These are phyloP conservation scores for Nyctalus aviator DNA, from an alignment of 2,797 vertebrate genomes.

Conservation along the genomic window DNA sequence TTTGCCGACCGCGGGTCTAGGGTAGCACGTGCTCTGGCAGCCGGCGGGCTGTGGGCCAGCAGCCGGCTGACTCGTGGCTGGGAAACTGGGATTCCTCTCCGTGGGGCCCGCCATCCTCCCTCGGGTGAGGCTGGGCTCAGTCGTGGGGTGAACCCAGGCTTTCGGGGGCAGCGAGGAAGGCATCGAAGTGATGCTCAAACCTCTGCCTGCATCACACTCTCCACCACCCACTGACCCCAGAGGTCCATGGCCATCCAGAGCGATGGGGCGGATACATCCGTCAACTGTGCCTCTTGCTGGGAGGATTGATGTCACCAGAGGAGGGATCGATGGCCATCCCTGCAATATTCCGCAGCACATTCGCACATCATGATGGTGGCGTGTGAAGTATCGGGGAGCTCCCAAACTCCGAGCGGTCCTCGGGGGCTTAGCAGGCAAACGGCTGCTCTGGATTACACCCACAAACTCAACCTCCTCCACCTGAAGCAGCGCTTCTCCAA, in stretches of 20 bases:
- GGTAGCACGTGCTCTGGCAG: rapidly evolving
- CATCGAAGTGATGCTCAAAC: not conserved
- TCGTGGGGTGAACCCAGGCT: not conserved
- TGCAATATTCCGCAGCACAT: not conserved
- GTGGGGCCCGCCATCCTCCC: not conserved
- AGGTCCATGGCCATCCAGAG: not conserved
- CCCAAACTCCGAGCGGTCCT: rapidly evolving
- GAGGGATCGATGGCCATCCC: not conserved
- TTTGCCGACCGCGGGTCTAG: too few relatives aligned
- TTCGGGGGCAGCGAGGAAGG: not conserved
- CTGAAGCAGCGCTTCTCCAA: not conserved
- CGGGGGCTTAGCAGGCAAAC: rapidly evolving
- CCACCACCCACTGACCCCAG: not conserved
- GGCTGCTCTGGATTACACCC: not conserved
- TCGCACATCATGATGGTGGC: rapidly evolving
- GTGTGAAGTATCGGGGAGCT: rapidly evolving
- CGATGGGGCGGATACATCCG: not conserved
- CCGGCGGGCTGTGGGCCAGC: not conserved
- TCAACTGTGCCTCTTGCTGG: not conserved
- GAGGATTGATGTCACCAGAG: too few relatives aligned
- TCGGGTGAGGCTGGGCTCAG: not conserved
- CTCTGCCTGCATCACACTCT: not conserved
- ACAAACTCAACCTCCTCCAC: not conserved
- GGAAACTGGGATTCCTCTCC: not conserved
- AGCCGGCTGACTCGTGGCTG: not conserved